Conservation (phyloP, 1,140 invertebrate species). For the Drosophila varians region DNA sequence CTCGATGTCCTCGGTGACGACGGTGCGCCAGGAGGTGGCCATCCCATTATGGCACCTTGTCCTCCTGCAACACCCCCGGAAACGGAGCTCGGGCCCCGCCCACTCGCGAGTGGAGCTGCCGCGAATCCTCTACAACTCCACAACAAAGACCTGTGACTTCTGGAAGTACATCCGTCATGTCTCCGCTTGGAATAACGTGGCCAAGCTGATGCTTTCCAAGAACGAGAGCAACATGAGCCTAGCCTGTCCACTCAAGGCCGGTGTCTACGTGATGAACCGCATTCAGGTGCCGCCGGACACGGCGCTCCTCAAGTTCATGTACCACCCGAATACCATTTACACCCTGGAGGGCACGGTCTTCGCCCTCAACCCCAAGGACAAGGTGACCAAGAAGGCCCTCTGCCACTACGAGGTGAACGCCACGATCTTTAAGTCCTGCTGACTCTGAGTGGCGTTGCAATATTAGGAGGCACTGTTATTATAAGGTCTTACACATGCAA, state of each 20-base stretch:
- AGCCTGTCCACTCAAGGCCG: slow-evolving; percentile 59
- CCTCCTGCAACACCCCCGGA: slow-evolving; percentile 48
- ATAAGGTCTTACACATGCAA: too few relatives aligned
- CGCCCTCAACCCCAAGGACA: slow-evolving; percentile 45
- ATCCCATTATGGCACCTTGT: slow-evolving; percentile 66
- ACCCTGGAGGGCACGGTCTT: slow-evolving; percentile 59
- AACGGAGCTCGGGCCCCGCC: background rate
- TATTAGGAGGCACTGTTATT: too few relatives aligned
- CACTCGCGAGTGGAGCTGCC: slow-evolving; percentile 23
- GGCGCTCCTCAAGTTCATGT: slow-evolving; percentile 70
- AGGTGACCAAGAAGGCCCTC: slow-evolving; percentile 26
- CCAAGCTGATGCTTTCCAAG: slow-evolving; percentile 55
- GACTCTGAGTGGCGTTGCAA: too few relatives aligned
- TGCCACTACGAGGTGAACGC: slow-evolving; percentile 71
- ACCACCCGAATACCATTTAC: slow-evolving; percentile 70
- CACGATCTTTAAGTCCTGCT: slow-evolving; percentile 69
- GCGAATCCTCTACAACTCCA: slow-evolving; percentile 63
- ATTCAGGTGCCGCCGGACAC: slow-evolving; percentile 72
- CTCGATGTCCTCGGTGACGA: slow-evolving; percentile 65
- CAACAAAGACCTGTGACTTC: slow-evolving; percentile 68
- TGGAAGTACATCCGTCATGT: slow-evolving; percentile 67
- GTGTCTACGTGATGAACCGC: slow-evolving; percentile 65
- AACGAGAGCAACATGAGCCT: slow-evolving; percentile 69
- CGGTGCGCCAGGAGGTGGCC: slow-evolving; percentile 58
- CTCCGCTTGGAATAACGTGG: slow-evolving; percentile 64